Evolutionary conservation across 2,113 vertebrate genomes (phyloP).

Genomic region (Ascaphus truei): DNA sequence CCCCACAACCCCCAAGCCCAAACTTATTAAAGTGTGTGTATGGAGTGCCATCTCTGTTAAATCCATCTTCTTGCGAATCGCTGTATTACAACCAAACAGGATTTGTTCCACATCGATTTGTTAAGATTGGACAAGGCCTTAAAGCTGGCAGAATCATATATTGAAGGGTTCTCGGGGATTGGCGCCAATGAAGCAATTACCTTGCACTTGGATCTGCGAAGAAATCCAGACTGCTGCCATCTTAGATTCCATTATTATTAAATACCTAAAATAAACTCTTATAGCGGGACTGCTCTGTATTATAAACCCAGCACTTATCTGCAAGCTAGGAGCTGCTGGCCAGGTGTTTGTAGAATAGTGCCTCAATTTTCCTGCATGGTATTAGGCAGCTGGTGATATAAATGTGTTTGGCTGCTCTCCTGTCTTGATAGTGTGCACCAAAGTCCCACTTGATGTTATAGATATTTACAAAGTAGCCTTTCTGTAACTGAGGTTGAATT

Average conservation of each 20-base stretch:
- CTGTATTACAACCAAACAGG: slow-evolving; percentile 47
- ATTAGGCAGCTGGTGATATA: too few relatives aligned
- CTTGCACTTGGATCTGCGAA: not conserved
- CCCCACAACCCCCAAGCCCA: not conserved
- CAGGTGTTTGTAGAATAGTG: not conserved
- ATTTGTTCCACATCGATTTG: slow-evolving; percentile 55
- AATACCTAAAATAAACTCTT: fast-evolving
- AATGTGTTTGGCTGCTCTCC: too few relatives aligned
- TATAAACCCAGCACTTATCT: not conserved
- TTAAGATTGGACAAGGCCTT: slow-evolving; percentile 47
- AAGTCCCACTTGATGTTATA: too few relatives aligned
- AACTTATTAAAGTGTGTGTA: fast-evolving
- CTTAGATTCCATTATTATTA: slow-evolving; percentile 3
- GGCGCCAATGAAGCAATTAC: slow-evolving; percentile 40
- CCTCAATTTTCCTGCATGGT: not conserved
- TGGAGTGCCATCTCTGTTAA: slow-evolving; percentile 34
- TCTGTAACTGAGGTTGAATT: too few relatives aligned
- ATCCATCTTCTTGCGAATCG: slow-evolving; percentile 45
- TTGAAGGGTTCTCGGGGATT: slow-evolving; percentile 45
- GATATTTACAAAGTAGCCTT: too few relatives aligned
- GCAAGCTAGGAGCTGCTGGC: slow-evolving; percentile 3
- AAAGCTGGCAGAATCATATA: slow-evolving; percentile 34
- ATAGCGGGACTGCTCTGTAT: not conserved
- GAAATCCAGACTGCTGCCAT: not conserved
- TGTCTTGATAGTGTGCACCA: too few relatives aligned